Conservation (phyloP, 2,797 vertebrate genomes). For the Heterohyrax brucei region DNA sequence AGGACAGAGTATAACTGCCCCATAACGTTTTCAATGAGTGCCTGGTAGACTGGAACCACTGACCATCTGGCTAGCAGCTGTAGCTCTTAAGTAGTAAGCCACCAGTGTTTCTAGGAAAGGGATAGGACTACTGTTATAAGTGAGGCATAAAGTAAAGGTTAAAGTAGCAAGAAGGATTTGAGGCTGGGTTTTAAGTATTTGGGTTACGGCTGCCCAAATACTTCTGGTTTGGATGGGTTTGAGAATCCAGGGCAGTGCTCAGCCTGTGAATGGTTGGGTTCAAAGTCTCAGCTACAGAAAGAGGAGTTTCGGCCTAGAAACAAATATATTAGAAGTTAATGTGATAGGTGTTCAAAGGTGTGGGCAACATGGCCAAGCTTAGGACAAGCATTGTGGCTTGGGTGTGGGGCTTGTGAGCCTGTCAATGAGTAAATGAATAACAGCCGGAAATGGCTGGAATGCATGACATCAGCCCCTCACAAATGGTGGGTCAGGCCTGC, state of each 20-base stretch:
- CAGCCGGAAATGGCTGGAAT: too few relatives aligned
- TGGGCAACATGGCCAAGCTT: too few relatives aligned
- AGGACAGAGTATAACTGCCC: too few relatives aligned
- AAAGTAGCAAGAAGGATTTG: constrained; percentile 25
- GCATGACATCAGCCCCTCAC: too few relatives aligned
- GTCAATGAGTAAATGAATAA: too few relatives aligned
- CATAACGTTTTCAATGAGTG: too few relatives aligned
- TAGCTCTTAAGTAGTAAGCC: too few relatives aligned
- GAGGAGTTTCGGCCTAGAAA: constrained; percentile 9
- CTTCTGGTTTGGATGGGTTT: constrained; percentile 42
- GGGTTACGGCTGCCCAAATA: constrained; percentile 8
- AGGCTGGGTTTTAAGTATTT: constrained; percentile 38
- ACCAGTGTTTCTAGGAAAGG: not conserved
- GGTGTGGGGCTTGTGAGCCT: too few relatives aligned
- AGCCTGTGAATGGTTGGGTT: constrained; percentile 3
- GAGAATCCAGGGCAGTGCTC: constrained; percentile 43
- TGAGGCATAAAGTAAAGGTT: constrained; percentile 18
- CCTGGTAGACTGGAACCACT: too few relatives aligned
- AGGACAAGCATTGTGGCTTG: too few relatives aligned
- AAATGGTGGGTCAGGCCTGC: too few relatives aligned
- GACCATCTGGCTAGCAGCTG: too few relatives aligned
- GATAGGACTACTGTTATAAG: not conserved
- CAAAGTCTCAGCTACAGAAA: constrained; percentile 3
- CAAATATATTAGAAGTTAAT: constrained; percentile 27
- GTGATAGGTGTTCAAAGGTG: constrained; percentile 16